These are phyloP conservation scores for Paraescarpia echinospica DNA, from an alignment of 1,140 invertebrate species.

Conservation along the genomic window DNA sequence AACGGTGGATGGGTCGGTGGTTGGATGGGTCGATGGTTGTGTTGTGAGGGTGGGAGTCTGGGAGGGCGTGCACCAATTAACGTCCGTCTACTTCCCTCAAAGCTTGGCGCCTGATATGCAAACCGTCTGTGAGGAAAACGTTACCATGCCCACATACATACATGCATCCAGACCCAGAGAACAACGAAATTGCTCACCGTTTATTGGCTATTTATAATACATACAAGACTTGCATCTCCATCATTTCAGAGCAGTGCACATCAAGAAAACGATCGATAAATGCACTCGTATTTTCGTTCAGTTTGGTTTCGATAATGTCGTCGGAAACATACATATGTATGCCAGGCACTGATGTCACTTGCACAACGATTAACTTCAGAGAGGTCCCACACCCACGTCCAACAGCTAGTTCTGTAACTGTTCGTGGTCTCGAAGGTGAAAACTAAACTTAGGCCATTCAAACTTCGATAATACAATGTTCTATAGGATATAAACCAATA, in stretches of 20 bases:
- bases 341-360: too few species aligned
- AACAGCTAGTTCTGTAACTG: not conserved
- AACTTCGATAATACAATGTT: not conserved
- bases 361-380: too few species aligned
- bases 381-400: not conserved
- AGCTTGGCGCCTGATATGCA: too few species aligned
- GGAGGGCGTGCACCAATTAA: too few species aligned
- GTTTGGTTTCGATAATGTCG: not conserved
- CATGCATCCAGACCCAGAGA: not conserved
- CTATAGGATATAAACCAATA: not conserved
- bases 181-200: not conserved
- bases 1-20: too few species aligned
- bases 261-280: not conserved
- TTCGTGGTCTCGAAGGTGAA: not conserved
- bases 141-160: too few species aligned
- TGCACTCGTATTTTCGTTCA: not conserved
- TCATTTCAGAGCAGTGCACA: not conserved
- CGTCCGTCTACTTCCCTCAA: too few species aligned
- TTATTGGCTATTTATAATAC: not conserved
- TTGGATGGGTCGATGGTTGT: too few species aligned
- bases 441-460: not conserved
- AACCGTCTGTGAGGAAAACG: too few species aligned
- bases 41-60: too few species aligned
- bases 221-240: not conserved
- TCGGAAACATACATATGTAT: not conserved